phyloP scores from a whole-genome alignment of 2,797 vertebrate genomes.

The Coendou prehensilis region DNA sequence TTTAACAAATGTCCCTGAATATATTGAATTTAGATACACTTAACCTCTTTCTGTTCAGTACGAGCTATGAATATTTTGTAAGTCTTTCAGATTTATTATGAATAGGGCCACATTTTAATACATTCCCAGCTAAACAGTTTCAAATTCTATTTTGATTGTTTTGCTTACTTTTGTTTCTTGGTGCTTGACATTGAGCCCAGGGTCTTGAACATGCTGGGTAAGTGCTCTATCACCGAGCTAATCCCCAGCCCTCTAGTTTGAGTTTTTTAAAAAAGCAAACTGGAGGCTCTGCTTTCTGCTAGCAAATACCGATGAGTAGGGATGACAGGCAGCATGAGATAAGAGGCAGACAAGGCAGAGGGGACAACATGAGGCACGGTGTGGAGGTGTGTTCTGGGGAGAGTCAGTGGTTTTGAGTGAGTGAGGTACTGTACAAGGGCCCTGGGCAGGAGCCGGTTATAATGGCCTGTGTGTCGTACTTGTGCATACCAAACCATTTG shows the following conservation, averaged over 20 bases:
- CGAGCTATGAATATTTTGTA: constrained; percentile 34
- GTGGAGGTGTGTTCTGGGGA: not conserved
- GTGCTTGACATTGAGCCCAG: not conserved
- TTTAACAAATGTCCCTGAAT: not conserved
- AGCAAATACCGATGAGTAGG: not conserved
- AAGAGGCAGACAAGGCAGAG: not conserved
- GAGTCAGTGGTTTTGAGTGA: not conserved
- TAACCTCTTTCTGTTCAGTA: constrained; percentile 25
- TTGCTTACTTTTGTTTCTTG: not conserved
- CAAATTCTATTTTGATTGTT: not conserved
- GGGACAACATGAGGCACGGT: not conserved
- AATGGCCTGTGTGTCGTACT: not conserved
- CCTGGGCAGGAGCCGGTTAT: not conserved
- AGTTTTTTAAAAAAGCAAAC: not conserved
- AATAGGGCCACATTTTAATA: constrained; percentile 42
- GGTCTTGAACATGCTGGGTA: not conserved
- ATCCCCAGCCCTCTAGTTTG: not conserved
- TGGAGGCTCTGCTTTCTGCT: not conserved
- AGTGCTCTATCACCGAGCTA: not conserved
- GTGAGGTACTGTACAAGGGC: not conserved
- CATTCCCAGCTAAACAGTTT: constrained; percentile 36
- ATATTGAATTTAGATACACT: constrained; percentile 17
- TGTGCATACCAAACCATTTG: not conserved
- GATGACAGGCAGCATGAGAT: not conserved
- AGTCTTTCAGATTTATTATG: not conserved